These are phyloP conservation scores for Epizoanthus rinbou DNA, from an alignment of 92 coral and sea anemone species.

Conservation along the genomic window DNA sequence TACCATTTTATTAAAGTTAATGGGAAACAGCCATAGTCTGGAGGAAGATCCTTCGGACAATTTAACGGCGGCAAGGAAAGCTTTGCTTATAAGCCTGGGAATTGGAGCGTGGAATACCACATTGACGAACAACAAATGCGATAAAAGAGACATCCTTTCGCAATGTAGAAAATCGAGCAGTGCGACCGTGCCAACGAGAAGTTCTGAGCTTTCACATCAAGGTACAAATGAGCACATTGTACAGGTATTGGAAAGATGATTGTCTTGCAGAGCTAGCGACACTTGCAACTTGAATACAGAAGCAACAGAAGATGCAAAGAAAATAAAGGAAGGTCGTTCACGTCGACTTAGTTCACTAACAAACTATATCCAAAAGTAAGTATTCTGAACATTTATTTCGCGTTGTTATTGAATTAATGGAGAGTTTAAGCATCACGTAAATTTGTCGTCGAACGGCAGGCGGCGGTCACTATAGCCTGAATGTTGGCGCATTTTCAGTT, in stretches of 20 bases:
- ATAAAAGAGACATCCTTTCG: too few species aligned
- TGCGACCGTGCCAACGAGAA: too few species aligned
- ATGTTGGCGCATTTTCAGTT: too few species aligned
- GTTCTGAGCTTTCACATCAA: background rate
- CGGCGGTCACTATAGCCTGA: too few species aligned
- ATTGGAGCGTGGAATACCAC: background rate
- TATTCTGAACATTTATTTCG: background rate
- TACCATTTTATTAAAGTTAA: background rate
- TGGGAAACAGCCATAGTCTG: constrained; percentile 20
- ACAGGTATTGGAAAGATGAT: constrained; percentile 2
- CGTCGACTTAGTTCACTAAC: background rate
- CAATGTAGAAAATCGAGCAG: background rate
- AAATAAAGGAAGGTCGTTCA: background rate
- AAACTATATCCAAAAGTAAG: constrained; percentile 9
- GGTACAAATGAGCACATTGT: background rate
- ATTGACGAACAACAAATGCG: background rate
- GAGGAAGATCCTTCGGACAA: background rate
- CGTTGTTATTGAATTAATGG: too few species aligned
- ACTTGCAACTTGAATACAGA: background rate
- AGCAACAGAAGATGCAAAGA: background rate
- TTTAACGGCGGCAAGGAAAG: constrained; percentile 13
- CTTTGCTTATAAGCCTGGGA: constrained; percentile 12
- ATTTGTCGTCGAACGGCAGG: too few species aligned
- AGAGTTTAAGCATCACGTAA: too few species aligned
- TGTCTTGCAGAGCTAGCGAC: background rate